Evolutionary conservation across 2,113 vertebrate genomes (phyloP), one percentile per base, ranked within the genome.

Genomic region (Psammodynastes pulverulentus): DNA sequence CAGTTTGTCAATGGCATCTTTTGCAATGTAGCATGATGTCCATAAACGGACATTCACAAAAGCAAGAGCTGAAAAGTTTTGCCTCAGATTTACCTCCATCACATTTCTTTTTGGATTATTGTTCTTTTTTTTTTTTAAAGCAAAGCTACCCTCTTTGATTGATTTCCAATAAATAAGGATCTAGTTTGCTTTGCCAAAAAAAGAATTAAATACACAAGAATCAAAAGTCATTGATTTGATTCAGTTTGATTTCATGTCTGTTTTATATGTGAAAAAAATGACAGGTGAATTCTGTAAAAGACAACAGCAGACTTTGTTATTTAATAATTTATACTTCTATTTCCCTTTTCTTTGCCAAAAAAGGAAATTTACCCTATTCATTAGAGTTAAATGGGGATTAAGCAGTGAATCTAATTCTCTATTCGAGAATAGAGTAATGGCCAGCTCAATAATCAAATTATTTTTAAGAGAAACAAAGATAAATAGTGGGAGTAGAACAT

Each of bases 241-340:
- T 62, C 9, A 62, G 29, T 62, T 92, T 51, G 46, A 91, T 92
- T 95, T 95, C 51, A 46, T 84, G 93, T 93, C 62, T 72, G 26
- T 17, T 6, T 56, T 90, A 85, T 9, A 87, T 93, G 92, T 4
- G 90, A 26, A 0, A 1, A 26, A 91, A 94, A 10, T 52, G 88
- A 89, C 0, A 86, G 34, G 43, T 4, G 9, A 91, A 53, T 9
- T 87, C 92, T 23, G 88, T 90, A 90, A 91, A 91, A 7, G 3
- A 9, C 62, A 72, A 24, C 58, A 46, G 53, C 0, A 62, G 39
- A 88, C 26, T 91, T 67, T 26, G 1, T 91, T 89, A 94, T 94
- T 86, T 93, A 93, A 1, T 94, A 84, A 95, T 93, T 92, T 93
- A 93, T 51, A 92, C 26, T 93, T 94, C 94, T 43, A 10, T 10